phyloP scores from a whole-genome alignment of 1,140 invertebrate species.

The Platyura marginata region DNA sequence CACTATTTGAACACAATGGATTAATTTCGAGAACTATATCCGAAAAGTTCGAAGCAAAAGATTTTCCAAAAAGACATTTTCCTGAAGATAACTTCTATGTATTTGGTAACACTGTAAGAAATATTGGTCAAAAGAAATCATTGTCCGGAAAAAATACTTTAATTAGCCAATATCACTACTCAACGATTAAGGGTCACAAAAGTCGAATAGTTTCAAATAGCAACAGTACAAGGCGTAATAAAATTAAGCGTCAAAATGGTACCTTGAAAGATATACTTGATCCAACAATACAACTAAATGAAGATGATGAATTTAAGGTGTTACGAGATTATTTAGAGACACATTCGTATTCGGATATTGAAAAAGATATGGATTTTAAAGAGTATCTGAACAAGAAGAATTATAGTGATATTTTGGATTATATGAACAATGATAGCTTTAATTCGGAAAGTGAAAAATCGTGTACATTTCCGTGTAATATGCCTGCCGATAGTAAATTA shows the following conservation, averaged over 20 bases:
- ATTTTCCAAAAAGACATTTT: neutral
- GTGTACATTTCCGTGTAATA: too few species aligned
- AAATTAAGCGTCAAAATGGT: neutral
- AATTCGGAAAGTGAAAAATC: neutral
- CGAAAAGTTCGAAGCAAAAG: slow-evolving; percentile 1
- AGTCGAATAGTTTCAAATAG: neutral
- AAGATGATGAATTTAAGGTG: slow-evolving; percentile 5
- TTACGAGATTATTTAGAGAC: slow-evolving; percentile 18
- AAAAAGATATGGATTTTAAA: slow-evolving; percentile 16
- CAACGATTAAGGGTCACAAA: neutral
- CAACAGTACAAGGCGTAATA: neutral
- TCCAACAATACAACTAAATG: neutral
- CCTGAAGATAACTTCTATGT: neutral
- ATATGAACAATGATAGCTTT: slow-evolving; percentile 1
- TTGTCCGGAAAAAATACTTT: neutral
- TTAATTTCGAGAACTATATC: neutral
- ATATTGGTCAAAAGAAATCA: neutral
- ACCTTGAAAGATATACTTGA: neutral
- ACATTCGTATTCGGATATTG: slow-evolving; percentile 18
- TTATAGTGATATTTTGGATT: slow-evolving; percentile 15
- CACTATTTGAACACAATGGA: slow-evolving; percentile 10
- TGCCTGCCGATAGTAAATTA: too few species aligned
- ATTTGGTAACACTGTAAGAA: neutral
- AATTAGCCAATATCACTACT: neutral
- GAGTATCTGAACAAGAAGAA: slow-evolving; percentile 18